Base-by-base conservation (phyloP, 2,113 vertebrate genomes). In the Procavia capensis region DNA sequence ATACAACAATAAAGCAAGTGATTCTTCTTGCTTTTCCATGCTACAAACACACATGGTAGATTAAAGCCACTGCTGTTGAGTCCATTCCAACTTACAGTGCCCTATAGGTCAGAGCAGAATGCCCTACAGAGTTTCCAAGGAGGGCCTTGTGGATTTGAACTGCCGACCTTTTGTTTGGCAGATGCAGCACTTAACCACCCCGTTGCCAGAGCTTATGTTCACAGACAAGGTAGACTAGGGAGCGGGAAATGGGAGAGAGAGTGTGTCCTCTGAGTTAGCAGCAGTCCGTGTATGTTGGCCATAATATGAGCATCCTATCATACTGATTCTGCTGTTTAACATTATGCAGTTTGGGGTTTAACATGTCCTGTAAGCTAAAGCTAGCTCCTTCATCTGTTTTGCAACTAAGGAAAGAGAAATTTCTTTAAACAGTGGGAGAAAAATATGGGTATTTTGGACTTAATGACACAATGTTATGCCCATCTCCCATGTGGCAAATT, bases 381-480 rank as follows among this genome's bases (percentile, higher is more conserved):
- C 75, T 45, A 91, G 8, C 24, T 50, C 17, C 20, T 94, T 92
- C 59, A 81, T 95, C 22, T 70, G 36, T 74, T 95, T 90, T 36
- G 94, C 81, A 94, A 75, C 25, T 47, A 78, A 92, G 43, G n/a
- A 72, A 94, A 95, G 43, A 91, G 34, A 43, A 84, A 89, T 41
- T 74, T 74, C 94, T 66, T 82, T 36, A 66, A 97, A 93, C 39
- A 85, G 0, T 20, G 20, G 70, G n/a, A 80, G 16, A 63, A 85
- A 96, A 90, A 82, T 68, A 54, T 43, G 36, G 11, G 47, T 97
- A 66, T 93, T 75, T 87, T 43, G 66, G 31, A 90, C 22, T 68
- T 66, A 54, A 0, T 34, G 6, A 95, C 47, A 74, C 50, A 83
- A 45, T 63, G 80, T 88, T 70, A 89, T 57, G 24, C 93, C 75